phyloP scores from a whole-genome alignment of 2,888 invertebrate genomes.

The Lasioglossum leucozonium region DNA sequence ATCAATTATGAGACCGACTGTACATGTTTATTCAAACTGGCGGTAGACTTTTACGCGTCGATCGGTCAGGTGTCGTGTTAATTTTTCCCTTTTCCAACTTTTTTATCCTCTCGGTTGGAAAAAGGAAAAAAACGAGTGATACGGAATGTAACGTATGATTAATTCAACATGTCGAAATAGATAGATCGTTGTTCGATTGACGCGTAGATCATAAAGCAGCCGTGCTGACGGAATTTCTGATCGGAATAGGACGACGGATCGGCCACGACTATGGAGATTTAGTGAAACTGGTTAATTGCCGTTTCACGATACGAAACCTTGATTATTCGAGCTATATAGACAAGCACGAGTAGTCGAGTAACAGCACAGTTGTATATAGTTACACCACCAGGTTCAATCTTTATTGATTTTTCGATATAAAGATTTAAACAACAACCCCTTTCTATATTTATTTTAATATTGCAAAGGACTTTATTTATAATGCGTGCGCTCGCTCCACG shows the following conservation, averaged over 20 bases:
- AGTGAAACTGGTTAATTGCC: background rate
- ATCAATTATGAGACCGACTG: too few relatives aligned
- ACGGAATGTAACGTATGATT: background rate
- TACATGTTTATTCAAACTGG: conserved; percentile 1
- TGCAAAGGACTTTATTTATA: too few relatives aligned
- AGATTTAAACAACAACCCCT: too few relatives aligned
- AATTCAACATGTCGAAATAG: background rate
- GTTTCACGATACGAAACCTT: background rate
- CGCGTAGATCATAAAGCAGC: background rate
- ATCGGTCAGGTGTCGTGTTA: background rate
- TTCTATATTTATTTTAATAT: too few relatives aligned
- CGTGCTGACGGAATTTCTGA: background rate
- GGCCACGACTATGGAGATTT: background rate
- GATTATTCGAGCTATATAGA: too few relatives aligned
- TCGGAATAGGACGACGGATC: background rate
- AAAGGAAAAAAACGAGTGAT: background rate
- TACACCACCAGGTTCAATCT: too few relatives aligned
- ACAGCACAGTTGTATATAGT: too few relatives aligned
- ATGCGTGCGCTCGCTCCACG: too few relatives aligned
- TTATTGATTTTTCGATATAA: too few relatives aligned
- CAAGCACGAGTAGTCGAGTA: too few relatives aligned
- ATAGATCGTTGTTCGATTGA: background rate
- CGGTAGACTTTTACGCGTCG: background rate
- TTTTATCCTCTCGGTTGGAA: too few relatives aligned
- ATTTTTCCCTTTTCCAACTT: background rate